Evolutionary conservation across 2,797 vertebrate genomes (phyloP).

Genomic region (Spondyliosoma cantharus): DNA sequence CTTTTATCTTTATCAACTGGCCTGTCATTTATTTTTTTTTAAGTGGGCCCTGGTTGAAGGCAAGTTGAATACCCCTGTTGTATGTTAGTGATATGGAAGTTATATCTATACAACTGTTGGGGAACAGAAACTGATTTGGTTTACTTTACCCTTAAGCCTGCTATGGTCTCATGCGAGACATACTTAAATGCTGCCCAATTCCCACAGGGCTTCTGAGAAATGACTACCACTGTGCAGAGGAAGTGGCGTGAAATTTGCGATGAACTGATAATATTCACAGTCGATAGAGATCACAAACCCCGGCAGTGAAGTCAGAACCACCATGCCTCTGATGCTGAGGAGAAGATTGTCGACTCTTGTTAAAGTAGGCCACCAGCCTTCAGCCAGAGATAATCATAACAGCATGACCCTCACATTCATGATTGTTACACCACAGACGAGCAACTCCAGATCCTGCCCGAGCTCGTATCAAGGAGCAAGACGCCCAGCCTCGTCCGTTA

Average conservation of each 20-base stretch:
- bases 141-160: not conserved
- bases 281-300: constrained; percentile 5
- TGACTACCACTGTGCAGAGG: not conserved
- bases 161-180: not conserved
- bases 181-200: not conserved
- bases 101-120: not conserved
- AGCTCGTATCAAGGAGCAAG: not conserved
- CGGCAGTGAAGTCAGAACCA: constrained; percentile 20
- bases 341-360: not conserved
- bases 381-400: constrained; percentile 51
- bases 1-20: too few relatives aligned
- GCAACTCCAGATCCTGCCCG: not conserved
- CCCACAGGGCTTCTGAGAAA: not conserved
- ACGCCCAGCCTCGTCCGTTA: constrained; percentile 10
- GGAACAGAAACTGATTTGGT: not conserved
- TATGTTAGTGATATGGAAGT: not conserved
- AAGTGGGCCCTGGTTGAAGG: too few relatives aligned
- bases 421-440: constrained; percentile 28
- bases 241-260: not conserved
- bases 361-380: constrained; percentile 28
- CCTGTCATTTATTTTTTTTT: too few relatives aligned
- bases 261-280: not conserved
- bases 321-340: not conserved
- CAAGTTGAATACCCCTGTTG: not conserved
- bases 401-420: constrained; percentile 50